phyloP scores from a whole-genome alignment of 2,113 vertebrate genomes.

The Muntiacus muntjak region DNA sequence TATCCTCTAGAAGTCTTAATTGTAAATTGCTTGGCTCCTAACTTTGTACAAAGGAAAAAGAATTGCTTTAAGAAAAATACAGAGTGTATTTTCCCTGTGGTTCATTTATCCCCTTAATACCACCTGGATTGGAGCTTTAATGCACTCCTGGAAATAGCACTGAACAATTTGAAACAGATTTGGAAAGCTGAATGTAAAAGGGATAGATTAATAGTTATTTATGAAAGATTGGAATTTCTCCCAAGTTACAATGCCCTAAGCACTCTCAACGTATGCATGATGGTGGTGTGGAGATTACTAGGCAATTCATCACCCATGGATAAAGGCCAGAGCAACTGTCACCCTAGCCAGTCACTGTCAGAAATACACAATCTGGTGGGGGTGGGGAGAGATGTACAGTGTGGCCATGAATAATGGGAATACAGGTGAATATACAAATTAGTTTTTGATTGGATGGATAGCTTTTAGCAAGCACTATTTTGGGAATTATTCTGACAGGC shows the following conservation, averaged over 20 bases:
- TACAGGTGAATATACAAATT: neutral
- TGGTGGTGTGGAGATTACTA: slow-evolving; percentile 26
- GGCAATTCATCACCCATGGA: slow-evolving; percentile 10
- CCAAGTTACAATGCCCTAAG: slow-evolving; percentile 46
- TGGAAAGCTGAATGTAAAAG: slow-evolving; percentile 48
- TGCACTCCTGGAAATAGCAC: slow-evolving; percentile 36
- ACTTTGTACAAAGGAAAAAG: slow-evolving; percentile 42
- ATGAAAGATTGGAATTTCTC: slow-evolving; percentile 58
- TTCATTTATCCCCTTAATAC: slow-evolving; percentile 58
- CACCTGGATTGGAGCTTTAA: slow-evolving; percentile 44
- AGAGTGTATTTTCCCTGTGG: slow-evolving; percentile 44
- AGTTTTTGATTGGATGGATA: neutral
- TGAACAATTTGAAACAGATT: slow-evolving; percentile 40
- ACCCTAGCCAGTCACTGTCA: neutral
- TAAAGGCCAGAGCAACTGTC: neutral
- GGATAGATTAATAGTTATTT: slow-evolving; percentile 49
- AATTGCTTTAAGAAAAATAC: slow-evolving; percentile 67
- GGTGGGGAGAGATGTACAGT: neutral
- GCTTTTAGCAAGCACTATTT: neutral
- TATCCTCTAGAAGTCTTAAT: slow-evolving; percentile 54
- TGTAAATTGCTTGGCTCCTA: slow-evolving; percentile 46
- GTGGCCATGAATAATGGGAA: neutral
- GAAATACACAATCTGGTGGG: neutral
- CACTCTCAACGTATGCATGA: neutral
- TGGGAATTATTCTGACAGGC: neutral